Conservation (phyloP, 2,113 vertebrate genomes). For the Ptyas mucosa region DNA sequence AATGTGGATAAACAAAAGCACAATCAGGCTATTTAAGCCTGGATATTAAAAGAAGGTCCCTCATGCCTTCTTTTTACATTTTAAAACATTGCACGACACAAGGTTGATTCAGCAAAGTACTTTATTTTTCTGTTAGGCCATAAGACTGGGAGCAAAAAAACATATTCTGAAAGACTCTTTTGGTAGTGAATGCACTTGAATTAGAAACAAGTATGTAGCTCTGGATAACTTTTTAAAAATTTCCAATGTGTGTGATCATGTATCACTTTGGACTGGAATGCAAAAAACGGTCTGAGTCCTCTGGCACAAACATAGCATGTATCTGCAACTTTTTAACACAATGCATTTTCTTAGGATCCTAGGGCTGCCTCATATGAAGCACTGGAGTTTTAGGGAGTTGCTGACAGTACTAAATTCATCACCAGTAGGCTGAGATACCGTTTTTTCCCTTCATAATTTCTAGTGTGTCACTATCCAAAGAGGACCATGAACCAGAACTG, state of each 20-base stretch:
- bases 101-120: background rate
- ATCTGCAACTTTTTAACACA: background rate
- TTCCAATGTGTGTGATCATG: background rate
- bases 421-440: background rate
- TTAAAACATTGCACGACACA: background rate
- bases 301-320: background rate
- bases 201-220: background rate
- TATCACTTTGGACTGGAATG: background rate
- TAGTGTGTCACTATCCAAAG: background rate
- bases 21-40: background rate
- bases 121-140: background rate
- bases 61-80: background rate
- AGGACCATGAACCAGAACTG: background rate
- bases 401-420: background rate
- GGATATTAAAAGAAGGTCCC: background rate
- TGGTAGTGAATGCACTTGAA: background rate
- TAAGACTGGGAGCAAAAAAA: background rate
- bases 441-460: background rate
- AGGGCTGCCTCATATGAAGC: background rate
- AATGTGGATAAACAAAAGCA: background rate
- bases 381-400: background rate
- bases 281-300: background rate
- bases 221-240: background rate
- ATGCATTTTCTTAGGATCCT: background rate
- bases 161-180: background rate